phyloP scores from a whole-genome alignment of 1,140 invertebrate species.

The Meloidogyne floridensis region DNA sequence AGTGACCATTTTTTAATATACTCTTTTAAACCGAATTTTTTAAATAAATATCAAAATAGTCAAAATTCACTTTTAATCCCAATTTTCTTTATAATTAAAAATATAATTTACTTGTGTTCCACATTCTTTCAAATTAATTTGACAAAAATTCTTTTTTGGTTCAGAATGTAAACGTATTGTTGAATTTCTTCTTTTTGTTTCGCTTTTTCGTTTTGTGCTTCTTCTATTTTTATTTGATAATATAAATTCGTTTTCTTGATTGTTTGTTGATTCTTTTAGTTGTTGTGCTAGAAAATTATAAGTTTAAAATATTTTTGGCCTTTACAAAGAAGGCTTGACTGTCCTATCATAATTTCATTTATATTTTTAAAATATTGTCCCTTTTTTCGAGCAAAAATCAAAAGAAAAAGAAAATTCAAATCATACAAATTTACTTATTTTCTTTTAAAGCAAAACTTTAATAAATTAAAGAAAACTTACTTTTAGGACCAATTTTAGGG shows the following conservation, averaged over 20 bases:
- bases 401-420: too few relatives aligned
- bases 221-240: not conserved
- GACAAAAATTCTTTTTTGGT: not conserved
- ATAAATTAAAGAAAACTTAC: not conserved
- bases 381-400: too few relatives aligned
- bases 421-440: too few relatives aligned
- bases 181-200: not conserved
- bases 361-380: too few relatives aligned
- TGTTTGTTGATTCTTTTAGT: not conserved
- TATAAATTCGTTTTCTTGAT: not conserved
- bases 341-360: too few relatives aligned
- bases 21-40: too few relatives aligned
- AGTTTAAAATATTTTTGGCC: not conserved
- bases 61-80: too few relatives aligned
- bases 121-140: not conserved
- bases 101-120: not conserved
- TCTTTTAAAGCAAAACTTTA: too few relatives aligned
- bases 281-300: not conserved
- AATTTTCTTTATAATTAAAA: too few relatives aligned
- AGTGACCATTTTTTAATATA: too few relatives aligned
- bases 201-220: not conserved
- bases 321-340: too few relatives aligned
- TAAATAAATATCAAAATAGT: too few relatives aligned
- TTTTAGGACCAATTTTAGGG: conserved; percentile 22
- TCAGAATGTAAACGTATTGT: not conserved